phyloP scores from a whole-genome alignment of 2,797 vertebrate genomes.

The Notolabrus celidotus region DNA sequence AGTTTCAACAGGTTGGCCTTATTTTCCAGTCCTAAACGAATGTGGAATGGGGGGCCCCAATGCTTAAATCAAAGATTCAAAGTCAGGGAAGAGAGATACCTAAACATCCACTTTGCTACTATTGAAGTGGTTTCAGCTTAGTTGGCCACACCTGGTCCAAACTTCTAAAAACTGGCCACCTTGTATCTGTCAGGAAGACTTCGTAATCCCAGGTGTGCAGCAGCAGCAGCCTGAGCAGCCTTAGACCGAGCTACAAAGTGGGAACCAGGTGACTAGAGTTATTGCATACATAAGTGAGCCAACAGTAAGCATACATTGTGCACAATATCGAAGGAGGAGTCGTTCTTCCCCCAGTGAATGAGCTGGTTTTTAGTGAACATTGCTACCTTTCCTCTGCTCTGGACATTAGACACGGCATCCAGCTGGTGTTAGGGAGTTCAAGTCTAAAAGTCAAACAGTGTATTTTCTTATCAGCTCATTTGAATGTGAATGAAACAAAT shows the following conservation, averaged over 20 bases:
- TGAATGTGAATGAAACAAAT: slow-evolving; percentile 78
- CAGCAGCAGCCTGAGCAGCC: slow-evolving; percentile 11
- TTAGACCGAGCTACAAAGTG: slow-evolving; percentile 16
- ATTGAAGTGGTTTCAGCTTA: slow-evolving; percentile 28
- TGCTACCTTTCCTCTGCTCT: slow-evolving; percentile 35
- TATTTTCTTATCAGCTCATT: slow-evolving; percentile 76
- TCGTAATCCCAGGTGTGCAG: slow-evolving; percentile 17
- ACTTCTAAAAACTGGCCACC: slow-evolving; percentile 20
- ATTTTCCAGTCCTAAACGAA: slow-evolving; percentile 51
- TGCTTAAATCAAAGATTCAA: slow-evolving; percentile 16
- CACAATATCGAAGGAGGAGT: slow-evolving; percentile 60
- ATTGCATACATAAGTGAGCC: slow-evolving; percentile 69
- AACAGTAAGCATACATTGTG: slow-evolving; percentile 51
- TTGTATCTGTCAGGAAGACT: slow-evolving; percentile 36
- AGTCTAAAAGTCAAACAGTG: slow-evolving; percentile 63
- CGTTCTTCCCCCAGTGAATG: slow-evolving; percentile 21
- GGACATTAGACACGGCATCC: slow-evolving; percentile 15
- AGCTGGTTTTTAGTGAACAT: slow-evolving; percentile 35
- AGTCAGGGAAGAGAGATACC: slow-evolving; percentile 18
- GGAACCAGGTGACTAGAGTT: slow-evolving; percentile 27
- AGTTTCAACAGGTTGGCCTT: slow-evolving; percentile 44
- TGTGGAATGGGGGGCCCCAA: slow-evolving; percentile 23
- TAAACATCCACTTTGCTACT: slow-evolving; percentile 19
- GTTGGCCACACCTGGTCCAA: slow-evolving; percentile 12
- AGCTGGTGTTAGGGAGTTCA: slow-evolving; percentile 30